Evolutionary conservation across 2,113 vertebrate species (phyloP), one percentile per base, ranked within the genome.

Genomic region (Pampusana beccarii): DNA sequence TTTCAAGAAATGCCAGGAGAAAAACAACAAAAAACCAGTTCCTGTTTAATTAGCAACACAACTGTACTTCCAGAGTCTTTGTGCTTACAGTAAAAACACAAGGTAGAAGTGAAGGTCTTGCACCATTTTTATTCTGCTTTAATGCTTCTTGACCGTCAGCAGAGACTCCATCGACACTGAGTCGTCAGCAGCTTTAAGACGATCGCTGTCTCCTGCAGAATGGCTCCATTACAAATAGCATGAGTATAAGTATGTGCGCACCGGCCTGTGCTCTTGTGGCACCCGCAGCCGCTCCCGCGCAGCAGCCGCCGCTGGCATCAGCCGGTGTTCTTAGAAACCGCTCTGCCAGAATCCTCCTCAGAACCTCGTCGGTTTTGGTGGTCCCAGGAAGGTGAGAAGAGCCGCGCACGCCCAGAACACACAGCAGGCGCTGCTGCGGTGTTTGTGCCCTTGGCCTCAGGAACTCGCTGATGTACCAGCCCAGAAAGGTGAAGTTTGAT

Each of bases 361-460:
- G 91, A 66, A 20, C 57, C 57, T 28, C 90, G 86, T 81, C 92
- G 93, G 83, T 28, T 91, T 33, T 33, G 91, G 95, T 34, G 40
- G 38, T 54, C 77, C 53, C 33, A 25, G 82, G 74, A 67, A 93
- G 46, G 69, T 25, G 84, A 91, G 84, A 58, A 69, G 64, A 85
- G 78, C 53, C 77, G 44, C 9, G 33, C 77, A 66, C 10, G 7
- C 73, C 46, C 38, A 56, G 84, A 62, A 66, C 48, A 64, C 79
- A 80, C 73, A 71, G 82, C 61, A 50, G 86, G n/a, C 38, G 13
- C 29, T 17, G 89, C 82, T 79, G 83, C 5, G 4, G 36, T 80
- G 78, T 60, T n/a, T 53, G 56, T 46, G 44, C 44, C 44, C 44
- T 46, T 19, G 44, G 44, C 78, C 84, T 89, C 71, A 95, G 82